Evolutionary conservation across 2,113 vertebrate species (phyloP), one percentile per base, ranked within the genome.

Genomic region (Sebastes fasciatus): DNA sequence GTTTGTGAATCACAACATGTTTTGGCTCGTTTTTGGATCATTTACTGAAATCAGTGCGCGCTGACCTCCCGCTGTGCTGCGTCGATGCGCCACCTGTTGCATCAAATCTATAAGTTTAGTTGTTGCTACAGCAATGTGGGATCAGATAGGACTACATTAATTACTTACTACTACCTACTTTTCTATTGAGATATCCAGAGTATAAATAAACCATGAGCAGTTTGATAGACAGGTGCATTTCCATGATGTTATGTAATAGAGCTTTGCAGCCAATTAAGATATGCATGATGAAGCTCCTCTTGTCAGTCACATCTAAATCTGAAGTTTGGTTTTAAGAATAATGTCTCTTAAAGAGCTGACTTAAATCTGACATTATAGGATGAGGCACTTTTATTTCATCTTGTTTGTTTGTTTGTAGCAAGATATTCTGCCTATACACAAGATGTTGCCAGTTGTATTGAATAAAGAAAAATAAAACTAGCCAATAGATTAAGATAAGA

Each of bases 1-100:
- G 77, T 88, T 80, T 86, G 88, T 88, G 76, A 72, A 71, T 14
- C 6, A 6, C 61, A 81, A 83, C 69, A 43, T 34, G 45, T 54
- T 85, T 52, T 45, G 26, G 26, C 13, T 66, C 52, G 43, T 54
- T 16, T 34, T 61, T 26, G 26, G 6, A 42, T 26, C 1, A 10
- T 8, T 48, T 46, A 11, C 21, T 4, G 9, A 48, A 65, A 76
- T 42, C 66, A 17, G 6, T 46, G 48, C 0, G 11, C n/a, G 8
- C 12, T 8, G 52, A 6, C 26, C 48, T 42, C 74, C 26, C 8
- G 13, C 66, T 17, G 19, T 3, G 48, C 17, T 5, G 60, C 1
- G 34, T 60, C 65, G 54, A 21, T 55, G 74, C 48, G 62, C 14
- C 51, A 76, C 85, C 69, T 85, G 74, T 79, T 76, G 71, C 57